Percentiles rank a stretch among this genome's conserved stretches.
phyloP scores from a whole-genome alignment of 2,888 invertebrate species.

The Willowsia nigromaculata region DNA sequence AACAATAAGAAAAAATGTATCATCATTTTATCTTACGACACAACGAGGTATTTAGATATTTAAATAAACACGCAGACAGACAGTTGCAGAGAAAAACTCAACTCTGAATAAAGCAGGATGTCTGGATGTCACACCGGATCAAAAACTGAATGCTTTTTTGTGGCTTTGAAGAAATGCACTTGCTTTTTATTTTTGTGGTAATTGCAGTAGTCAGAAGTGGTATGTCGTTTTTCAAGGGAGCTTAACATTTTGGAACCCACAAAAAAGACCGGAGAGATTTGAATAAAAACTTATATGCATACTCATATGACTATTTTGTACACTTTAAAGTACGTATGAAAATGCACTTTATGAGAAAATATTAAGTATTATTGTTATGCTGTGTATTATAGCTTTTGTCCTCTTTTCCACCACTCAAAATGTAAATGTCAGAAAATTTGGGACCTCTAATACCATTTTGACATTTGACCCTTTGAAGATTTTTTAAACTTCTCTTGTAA shows the following conservation, averaged over 20 bases:
- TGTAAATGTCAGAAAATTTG: not conserved
- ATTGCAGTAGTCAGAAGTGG: not conserved
- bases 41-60: not conserved
- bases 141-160: not conserved
- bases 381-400: no score
- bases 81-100: not conserved
- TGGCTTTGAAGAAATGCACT: conserved; percentile 5
- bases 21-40: not conserved
- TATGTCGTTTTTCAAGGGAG: not conserved
- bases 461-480: not conserved
- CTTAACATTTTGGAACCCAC: not conserved
- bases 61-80: not conserved
- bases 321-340: not conserved
- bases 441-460: not conserved
- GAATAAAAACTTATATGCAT: not conserved
- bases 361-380: not conserved
- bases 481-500: conserved; percentile 1
- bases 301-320: not conserved
- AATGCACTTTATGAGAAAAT: not conserved
- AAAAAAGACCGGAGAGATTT: no score
- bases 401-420: not conserved
- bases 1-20: not conserved
- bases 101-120: no score
- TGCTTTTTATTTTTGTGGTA: conserved; percentile 41
- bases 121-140: not conserved